Evolutionary conservation across 2,888 invertebrate species (phyloP).

Genomic region (Microctonus aethiopoides): DNA sequence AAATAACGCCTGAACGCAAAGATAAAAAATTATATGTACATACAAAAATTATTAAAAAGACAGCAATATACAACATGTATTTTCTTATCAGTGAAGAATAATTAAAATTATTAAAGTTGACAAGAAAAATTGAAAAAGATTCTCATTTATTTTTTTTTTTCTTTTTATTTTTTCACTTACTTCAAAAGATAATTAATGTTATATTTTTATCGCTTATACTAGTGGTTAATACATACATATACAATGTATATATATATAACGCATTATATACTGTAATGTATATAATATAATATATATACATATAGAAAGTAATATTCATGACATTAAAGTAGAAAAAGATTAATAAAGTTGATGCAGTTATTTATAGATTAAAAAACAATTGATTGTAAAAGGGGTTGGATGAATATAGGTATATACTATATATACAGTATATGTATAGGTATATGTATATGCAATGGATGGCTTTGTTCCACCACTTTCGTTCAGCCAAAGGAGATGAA

Average conservation of each 20-base stretch:
- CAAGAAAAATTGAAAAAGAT: background rate
- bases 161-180: background rate
- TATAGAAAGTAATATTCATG: background rate
- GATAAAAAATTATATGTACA: background rate
- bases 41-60: background rate
- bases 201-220: background rate
- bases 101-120: background rate
- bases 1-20: background rate
- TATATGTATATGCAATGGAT: no score
- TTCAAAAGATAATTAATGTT: background rate
- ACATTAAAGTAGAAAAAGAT: background rate
- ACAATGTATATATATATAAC: background rate
- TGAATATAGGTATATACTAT: background rate
- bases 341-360: background rate
- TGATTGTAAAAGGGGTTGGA: constrained; percentile 16
- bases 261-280: no score
- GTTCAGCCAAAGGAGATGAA: constrained; percentile 7
- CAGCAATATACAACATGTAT: background rate
- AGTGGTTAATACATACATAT: background rate
- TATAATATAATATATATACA: no score
- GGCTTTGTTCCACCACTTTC: constrained; percentile 41
- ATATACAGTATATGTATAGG: no score
- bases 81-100: background rate
- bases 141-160: background rate
- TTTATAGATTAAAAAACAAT: constrained; percentile 17